Evolutionary conservation across 1,140 invertebrate genomes (phyloP), one percentile per base, ranked within the genome.

Genomic region (Drosophila ercepeae): DNA sequence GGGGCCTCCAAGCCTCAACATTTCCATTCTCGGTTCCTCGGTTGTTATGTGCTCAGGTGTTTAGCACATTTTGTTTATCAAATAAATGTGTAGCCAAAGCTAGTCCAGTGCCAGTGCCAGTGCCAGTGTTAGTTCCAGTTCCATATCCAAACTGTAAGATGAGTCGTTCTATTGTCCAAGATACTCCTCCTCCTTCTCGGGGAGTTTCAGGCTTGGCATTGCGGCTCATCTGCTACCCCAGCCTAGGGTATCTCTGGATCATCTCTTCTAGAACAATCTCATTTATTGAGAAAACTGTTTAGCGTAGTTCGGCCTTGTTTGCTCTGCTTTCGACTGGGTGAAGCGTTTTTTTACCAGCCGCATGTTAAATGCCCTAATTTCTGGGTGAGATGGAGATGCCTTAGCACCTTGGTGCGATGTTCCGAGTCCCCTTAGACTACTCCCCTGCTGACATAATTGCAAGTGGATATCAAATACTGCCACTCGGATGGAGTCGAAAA

Each of bases 331-430:
- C 39, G 21, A 14, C 21, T 23, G 21, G 14, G n/a, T 21, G n/a
- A 25, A 11, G 18, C 21, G 18, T 48, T 45, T 69, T 77, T 61
- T 75, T 86, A 68, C 58, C 76, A 72, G 32, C 42, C 45, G 49
- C 73, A 63, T 86, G 81, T 74, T 76, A 84, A 86, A 88, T 81
- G 81, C 76, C 81, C 81, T 84, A 86, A 84, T 81, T 84, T 83
- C 55, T 52, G 42, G 65, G 29, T 1, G 34, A 8, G 34, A 32
- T 21, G 8, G 29, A 57, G n/a, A 19, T 52, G 34, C 55, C 50
- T 81, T 81, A 81, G 72, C 77, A 79, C 77, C 77, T 75, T 48
- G 45, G 72, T 76, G 77, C 39, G 71, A 79, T 51, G 41, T 72
- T n/a, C n/a, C n/a, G n/a, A n/a, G n/a, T n/a, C n/a, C n/a, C n/a